Base-by-base conservation (phyloP, 2,113 vertebrate species). In the Microcebus ravelobensis region DNA sequence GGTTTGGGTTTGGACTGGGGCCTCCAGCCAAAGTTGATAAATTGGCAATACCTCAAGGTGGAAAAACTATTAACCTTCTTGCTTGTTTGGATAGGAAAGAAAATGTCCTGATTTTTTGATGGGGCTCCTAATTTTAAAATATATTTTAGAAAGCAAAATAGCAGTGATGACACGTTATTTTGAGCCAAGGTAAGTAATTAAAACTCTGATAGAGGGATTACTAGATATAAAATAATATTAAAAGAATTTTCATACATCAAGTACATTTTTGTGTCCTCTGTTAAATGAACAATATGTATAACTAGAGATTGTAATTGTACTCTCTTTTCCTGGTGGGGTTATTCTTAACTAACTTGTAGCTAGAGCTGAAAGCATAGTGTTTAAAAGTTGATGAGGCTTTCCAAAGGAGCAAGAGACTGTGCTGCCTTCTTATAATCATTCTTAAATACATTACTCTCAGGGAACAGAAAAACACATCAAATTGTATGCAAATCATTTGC, bases 11-110 rank as follows among this genome's bases (percentile, higher is more conserved):
- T 96, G 17, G 67, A 29, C 36, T 92, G 12, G 10, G 25, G 23
- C n/a, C 39, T 79, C 31, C n/a, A 85, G 25, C n/a, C 52, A 89
- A 59, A 90, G 14, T 50, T 95, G 42, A 87, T 63, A 83, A 71
- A 65, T 48, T 87, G 39, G 6, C 48, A 74, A 15, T 93, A 34
- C 50, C 80, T 82, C 45, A 67, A 87, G 48, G 27, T 86, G 17
- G 36, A 83, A 90, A 96, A 83, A 81, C 92, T 80, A 57, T 88
- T 90, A 91, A 86, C 59, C n/a, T 97, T 96, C 39, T 15, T 55
- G 1, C 92, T 96, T 91, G 25, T 79, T 89, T 91, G 11, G 3
- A 20, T 45, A 42, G 25, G 18, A 70, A 34, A 84, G 82, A 89
- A 88, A 83, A 17, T 67, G 20, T 77, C 36, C 34, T 83, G 89